These are phyloP conservation scores for Seira ritae DNA, from an alignment of 2,888 invertebrate species.

Conservation along the genomic window DNA sequence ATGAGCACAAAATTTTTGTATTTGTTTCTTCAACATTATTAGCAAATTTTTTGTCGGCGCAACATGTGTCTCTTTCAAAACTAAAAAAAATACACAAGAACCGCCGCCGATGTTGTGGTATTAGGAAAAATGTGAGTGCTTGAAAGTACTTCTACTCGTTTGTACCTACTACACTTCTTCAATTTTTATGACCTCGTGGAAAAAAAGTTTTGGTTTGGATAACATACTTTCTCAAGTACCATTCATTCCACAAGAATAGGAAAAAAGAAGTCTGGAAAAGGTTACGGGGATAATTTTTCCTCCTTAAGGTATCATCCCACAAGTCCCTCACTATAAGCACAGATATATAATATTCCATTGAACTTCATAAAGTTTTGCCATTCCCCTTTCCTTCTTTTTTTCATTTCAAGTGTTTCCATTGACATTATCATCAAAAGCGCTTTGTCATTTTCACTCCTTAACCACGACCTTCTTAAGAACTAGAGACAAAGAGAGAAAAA, in stretches of 20 bases:
- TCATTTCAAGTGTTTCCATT: background rate
- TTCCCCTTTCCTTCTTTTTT: no score
- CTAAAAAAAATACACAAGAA: no score
- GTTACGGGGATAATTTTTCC: background rate
- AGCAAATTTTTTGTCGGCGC: no score
- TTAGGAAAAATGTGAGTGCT: no score
- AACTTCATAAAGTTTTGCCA: background rate
- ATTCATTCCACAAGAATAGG: background rate
- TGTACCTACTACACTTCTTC: background rate
- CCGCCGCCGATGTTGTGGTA: no score
- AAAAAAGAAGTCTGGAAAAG: background rate
- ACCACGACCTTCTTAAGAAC: background rate
- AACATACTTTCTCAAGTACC: slow-evolving; percentile 7
- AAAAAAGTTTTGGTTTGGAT: background rate
- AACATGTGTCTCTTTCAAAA: no score
- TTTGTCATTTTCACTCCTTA: background rate
- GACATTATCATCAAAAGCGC: background rate
- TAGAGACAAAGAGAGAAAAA: background rate
- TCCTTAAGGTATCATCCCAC: background rate
- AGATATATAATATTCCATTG: background rate
- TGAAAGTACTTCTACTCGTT: background rate
- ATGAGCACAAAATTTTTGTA: no score
- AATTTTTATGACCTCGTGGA: background rate
- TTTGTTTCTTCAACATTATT: no score
- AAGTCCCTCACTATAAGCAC: background rate